Evolutionary conservation across 1,140 invertebrate genomes (phyloP), one percentile per base, ranked within the genome.

Genomic region (Psilanteris sp.): DNA sequence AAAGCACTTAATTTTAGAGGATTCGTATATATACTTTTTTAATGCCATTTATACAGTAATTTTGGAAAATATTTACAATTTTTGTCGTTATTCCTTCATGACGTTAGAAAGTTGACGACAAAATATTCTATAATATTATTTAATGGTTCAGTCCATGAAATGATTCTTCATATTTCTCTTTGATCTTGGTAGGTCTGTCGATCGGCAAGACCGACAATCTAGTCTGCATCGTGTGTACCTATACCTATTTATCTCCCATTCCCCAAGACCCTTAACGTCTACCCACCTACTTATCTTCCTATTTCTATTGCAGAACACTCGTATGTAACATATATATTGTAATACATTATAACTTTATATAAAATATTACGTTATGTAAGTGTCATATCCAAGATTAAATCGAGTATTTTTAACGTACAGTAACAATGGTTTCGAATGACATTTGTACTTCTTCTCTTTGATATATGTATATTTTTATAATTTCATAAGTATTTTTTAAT

Each of bases 301-400:
- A 39, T 77, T 77, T 77, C 67, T 68, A 72, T 57, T 20, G 48
- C 68, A 62, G 26, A 77, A 77, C 68, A 73, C 75, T 77, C 68
- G 68, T 77, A 77, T 77, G 75, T 77, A 73, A 73, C 75, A 77
- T 73, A 77, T 72, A 68, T 64, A 76, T 76, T 76, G 73, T 77
- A 68, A 70, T 62, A 61, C 62, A 52, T 74, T n/a, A 59, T 68
- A 71, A 61, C 54, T 71, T 71, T 36, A 43, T 57, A 50, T 77
- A 77, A 66, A 61, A 71, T 55, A 48, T 71, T 77, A 54, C 41
- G 61, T 76, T 76, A 70, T 66, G 46, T 70, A 70, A 57, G 59
- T 77, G 54, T 77, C 36, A 67, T 55, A 70, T 77, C 48, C 66
- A 61, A 77, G 36, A 54, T 77, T 50, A 59, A 54, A 50, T 71